phyloP scores from a whole-genome alignment of 92 coral and sea anemone genomes.

The Palythoa grandiflora region DNA sequence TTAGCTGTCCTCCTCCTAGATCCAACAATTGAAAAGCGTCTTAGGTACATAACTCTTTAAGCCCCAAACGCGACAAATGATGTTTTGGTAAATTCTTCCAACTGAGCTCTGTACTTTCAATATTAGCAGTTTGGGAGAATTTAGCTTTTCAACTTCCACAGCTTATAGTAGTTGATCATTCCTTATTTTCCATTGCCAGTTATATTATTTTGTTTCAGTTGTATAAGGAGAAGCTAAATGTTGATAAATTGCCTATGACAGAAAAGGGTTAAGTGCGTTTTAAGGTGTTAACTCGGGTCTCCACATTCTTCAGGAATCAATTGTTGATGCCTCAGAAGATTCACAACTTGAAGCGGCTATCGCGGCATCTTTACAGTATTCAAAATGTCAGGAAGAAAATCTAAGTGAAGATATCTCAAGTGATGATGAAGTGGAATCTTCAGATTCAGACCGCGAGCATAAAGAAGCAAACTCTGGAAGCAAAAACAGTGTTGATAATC shows the following conservation, averaged over 20 bases:
- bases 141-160: no score
- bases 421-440: constrained; percentile 82
- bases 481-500: background rate
- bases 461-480: constrained; percentile 54
- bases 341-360: constrained; percentile 98
- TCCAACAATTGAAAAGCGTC: background rate
- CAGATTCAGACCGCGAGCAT: constrained; percentile 87
- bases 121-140: no score
- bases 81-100: no score
- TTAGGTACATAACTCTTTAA: no score
- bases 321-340: constrained; percentile 98
- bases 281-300: background rate
- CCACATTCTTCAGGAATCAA: constrained; percentile 72
- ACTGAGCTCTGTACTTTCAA: no score
- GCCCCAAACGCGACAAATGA: no score
- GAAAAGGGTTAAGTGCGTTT: background rate
- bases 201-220: no score
- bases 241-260: no score
- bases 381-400: constrained; percentile 67
- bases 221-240: no score
- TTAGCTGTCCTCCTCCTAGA: no score
- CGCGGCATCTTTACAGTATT: constrained; percentile 89
- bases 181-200: no score
- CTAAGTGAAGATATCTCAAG: constrained; percentile 67
- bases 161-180: no score